Evolutionary conservation across 53 echinoderm and acorn worm species (phyloP), one percentile per base, ranked within the genome.

Genomic region (Paracentrotus lividus): DNA sequence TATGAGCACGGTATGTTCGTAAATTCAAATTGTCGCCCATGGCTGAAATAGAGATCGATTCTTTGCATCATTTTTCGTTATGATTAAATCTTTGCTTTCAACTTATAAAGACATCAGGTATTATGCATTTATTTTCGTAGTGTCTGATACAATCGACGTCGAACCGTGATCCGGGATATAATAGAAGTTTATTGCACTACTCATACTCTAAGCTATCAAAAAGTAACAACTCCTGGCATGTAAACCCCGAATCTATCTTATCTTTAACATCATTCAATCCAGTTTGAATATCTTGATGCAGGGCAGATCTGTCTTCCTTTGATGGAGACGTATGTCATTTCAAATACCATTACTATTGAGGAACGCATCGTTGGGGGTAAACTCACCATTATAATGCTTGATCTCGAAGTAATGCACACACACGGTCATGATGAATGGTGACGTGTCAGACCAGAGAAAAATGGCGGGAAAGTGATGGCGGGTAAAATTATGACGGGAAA

Each of bases 1-100:
- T 12, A 8, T 26, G 81, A 8, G 9, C 45, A 81, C 81, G n/a
- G 27, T 47, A 45, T 26, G 9, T 81, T n/a, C 40, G 40, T 44
- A 21, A 12, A 7, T n/a, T 27, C 23, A 27, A 44, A 81, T 18
- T 13, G 49, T 47, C n/a, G 81, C 81, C 26, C 47, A 47, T 8
- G 47, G 81, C 81, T 45, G 24, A n/a, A 81, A 24, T 47, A 10
- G 1, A 26, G 45, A 81, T 81, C 81, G 26, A 81, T 81, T 44
- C 47, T 18, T 81, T 42, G 77, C 77, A 42, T 77, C 77, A 43
- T 23, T 23, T 81, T 81, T 81, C 38, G 47, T 47, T 81, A 26
- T 81, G 81, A 81, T 81, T 81, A 45, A 26, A 81, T 81, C 43
- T 81, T 47, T 9, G 47, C 81, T 81, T 81, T 81, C 81, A 81